These are phyloP conservation scores for Speoplatyrhinus poulsoni DNA, from an alignment of 2,113 vertebrate genomes.

Conservation along the genomic window DNA sequence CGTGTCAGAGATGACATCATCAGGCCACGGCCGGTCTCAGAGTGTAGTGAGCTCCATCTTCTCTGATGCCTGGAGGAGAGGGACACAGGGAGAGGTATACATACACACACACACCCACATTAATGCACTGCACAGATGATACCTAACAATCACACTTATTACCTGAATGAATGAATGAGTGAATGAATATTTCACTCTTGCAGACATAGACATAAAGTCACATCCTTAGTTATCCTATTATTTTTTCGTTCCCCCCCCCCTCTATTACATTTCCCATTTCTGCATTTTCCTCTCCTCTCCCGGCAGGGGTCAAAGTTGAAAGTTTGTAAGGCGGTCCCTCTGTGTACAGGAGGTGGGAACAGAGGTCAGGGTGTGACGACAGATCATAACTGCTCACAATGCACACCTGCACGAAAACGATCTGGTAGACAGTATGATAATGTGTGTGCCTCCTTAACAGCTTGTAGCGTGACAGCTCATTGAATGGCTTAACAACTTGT, in stretches of 20 bases:
- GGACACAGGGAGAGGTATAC: slow-evolving; percentile 91
- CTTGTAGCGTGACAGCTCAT: no score
- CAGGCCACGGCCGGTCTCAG: slow-evolving; percentile 90
- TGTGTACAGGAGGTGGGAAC: slow-evolving; percentile 84
- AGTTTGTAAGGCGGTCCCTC: slow-evolving; percentile 77
- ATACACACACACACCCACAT: background rate
- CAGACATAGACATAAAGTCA: no score
- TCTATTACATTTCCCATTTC: slow-evolving; percentile 42
- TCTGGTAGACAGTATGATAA: no score
- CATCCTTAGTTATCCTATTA: background rate
- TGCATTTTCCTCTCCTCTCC: slow-evolving; percentile 66
- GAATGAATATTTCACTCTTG: no score
- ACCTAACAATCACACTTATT: background rate
- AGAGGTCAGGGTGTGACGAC: slow-evolving; percentile 78
- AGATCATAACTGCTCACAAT: background rate
- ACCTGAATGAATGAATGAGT: no score
- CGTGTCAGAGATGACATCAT: slow-evolving; percentile 89
- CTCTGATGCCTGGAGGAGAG: slow-evolving; percentile 97
- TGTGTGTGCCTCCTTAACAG: no score
- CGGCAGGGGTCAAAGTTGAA: slow-evolving; percentile 85
- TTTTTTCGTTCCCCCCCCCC: no score
- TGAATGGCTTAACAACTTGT: no score
- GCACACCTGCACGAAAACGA: no score
- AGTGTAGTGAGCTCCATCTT: slow-evolving; percentile 97
- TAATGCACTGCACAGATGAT: background rate